A percentile compares a stretch with the other conserved stretches of the same genome.
Conservation (phyloP, 2,888 invertebrate species). For the Ichneumoninae sp. region DNA sequence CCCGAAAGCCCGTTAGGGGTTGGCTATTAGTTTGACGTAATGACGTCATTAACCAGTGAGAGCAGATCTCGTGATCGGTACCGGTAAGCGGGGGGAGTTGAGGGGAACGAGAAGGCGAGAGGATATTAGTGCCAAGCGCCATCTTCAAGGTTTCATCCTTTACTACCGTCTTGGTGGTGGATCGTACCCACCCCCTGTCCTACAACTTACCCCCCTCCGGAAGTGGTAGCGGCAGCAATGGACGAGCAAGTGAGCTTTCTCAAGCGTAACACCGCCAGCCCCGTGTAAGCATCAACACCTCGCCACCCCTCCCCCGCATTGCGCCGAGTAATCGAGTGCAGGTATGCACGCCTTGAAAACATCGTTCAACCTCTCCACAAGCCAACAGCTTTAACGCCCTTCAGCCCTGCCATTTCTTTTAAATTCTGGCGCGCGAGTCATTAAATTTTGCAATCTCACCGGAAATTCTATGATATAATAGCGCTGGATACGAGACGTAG, state of each 20-base stretch:
- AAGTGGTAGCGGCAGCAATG: slow-evolving; percentile 12
- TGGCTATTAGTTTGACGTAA: slow-evolving; percentile 81
- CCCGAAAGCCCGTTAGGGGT: slow-evolving; percentile 74
- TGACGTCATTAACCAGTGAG: slow-evolving; percentile 78
- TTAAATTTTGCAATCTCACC: slow-evolving; percentile 62
- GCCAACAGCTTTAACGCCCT: slow-evolving; percentile 29
- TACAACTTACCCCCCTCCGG: background rate
- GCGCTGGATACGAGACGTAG: background rate
- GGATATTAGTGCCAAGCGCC: slow-evolving; percentile 77
- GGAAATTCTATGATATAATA: slow-evolving; percentile 30
- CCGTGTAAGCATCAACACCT: slow-evolving; percentile 42
- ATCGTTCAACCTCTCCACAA: slow-evolving; percentile 37
- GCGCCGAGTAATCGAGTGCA: slow-evolving; percentile 27
- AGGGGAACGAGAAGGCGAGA: slow-evolving; percentile 67
- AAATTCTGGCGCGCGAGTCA: slow-evolving; percentile 44
- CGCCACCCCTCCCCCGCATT: slow-evolving; percentile 16
- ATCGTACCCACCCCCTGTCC: slow-evolving; percentile 38
- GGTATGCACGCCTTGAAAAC: slow-evolving; percentile 55
- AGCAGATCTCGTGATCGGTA: slow-evolving; percentile 76
- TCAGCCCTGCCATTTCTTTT: slow-evolving; percentile 41
- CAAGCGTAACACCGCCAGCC: slow-evolving; percentile 37
- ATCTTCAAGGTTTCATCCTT: slow-evolving; percentile 75
- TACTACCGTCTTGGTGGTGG: slow-evolving; percentile 65
- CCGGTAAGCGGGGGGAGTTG: slow-evolving; percentile 31
- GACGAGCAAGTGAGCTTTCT: slow-evolving; percentile 54